Conservation (phyloP, 2,113 vertebrate species). For the Probosciger aterrimus region DNA sequence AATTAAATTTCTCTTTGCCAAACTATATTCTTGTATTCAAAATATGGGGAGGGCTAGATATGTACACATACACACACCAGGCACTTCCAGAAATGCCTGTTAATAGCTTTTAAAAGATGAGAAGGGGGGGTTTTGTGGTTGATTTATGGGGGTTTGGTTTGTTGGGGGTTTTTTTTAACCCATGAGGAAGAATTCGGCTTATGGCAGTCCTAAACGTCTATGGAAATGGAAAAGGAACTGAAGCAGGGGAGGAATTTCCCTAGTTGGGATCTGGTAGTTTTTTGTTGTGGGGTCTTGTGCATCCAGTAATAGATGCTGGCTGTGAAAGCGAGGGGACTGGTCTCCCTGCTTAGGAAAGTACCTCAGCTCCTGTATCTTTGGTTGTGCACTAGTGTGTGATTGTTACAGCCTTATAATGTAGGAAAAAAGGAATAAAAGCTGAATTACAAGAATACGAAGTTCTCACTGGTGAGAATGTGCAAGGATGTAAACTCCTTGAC, state of each 20-base stretch:
- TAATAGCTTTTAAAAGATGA: background rate
- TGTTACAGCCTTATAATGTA: background rate
- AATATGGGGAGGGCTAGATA: background rate
- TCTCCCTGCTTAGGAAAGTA: background rate
- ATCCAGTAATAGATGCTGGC: background rate
- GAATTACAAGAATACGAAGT: background rate
- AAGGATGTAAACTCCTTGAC: background rate
- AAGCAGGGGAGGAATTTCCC: background rate
- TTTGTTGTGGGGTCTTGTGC: background rate
- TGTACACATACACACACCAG: background rate
- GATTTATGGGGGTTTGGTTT: background rate
- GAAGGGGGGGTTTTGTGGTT: accelerated
- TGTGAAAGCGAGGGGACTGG: background rate
- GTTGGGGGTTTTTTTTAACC: background rate
- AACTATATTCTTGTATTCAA: background rate
- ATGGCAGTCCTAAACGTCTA: background rate
- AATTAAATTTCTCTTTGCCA: background rate
- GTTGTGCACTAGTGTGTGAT: background rate
- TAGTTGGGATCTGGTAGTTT: background rate
- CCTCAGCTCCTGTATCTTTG: background rate
- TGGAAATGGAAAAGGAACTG: background rate
- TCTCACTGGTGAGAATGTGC: background rate
- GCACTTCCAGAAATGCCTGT: background rate
- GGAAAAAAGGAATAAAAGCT: background rate
- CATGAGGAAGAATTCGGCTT: background rate